These are phyloP conservation scores for Petaurus breviceps DNA, from an alignment of 2,113 vertebrate genomes.

Conservation along the genomic window DNA sequence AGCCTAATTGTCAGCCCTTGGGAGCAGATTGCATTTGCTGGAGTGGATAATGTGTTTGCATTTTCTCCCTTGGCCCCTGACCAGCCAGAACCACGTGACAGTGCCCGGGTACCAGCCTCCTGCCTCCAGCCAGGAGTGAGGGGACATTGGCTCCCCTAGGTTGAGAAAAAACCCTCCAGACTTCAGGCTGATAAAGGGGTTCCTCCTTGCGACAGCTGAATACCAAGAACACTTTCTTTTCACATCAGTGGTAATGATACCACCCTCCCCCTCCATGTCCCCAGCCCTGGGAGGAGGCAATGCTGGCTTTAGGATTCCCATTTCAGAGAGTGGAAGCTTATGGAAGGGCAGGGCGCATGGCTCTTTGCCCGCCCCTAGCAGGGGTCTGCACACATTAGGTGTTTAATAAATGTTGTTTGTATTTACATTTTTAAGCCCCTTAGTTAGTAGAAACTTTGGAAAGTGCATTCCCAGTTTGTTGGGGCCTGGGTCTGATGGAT, in stretches of 20 bases:
- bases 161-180: background rate
- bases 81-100: conserved; percentile 33
- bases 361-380: background rate
- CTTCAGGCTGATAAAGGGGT: background rate
- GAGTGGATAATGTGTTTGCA: conserved; percentile 76
- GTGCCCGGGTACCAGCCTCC: conserved; percentile 20
- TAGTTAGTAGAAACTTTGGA: background rate
- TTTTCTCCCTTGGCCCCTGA: conserved; percentile 71
- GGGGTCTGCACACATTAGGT: background rate
- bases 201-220: background rate
- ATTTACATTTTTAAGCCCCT: background rate
- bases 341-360: background rate
- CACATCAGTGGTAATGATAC: background rate
- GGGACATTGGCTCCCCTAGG: background rate
- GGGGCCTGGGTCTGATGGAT: background rate
- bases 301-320: background rate
- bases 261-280: background rate
- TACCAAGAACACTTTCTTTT: background rate
- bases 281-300: background rate
- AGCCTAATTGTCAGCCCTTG: conserved; percentile 70
- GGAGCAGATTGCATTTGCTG: conserved; percentile 58
- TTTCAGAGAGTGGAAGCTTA: background rate
- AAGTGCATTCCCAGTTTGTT: background rate
- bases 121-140: conserved; percentile 11
- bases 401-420: background rate